Evolutionary conservation across 2,113 vertebrate genomes (phyloP), one percentile per base, ranked within the genome.

Genomic region (Canis aureus): DNA sequence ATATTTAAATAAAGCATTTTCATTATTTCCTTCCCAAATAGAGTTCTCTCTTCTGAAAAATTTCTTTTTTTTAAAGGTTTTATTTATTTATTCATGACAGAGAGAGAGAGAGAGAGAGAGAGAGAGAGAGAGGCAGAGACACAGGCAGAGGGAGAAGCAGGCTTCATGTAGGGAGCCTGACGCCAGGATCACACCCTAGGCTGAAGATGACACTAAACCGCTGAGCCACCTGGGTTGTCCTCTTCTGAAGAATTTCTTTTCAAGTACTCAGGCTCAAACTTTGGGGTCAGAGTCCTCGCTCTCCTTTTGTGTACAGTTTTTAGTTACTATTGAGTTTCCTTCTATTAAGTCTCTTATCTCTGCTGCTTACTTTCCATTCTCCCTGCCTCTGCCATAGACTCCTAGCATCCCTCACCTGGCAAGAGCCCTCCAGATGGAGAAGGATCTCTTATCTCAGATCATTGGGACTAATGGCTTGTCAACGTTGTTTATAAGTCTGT

Each of bases 1-100:
- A 88, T 71, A 60, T 92, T 96, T 74, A 88, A 82, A 91, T 66
- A 27, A 60, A 82, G 17, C 32, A 2, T 88, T 91, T 89, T 93
- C 22, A 66, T 90, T 27, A 59, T 84, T 78, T 15, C 2, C 11
- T 94, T 78, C 16, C 12, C 60, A 55, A 86, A 67, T 11, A 29
- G 25, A 51, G 2, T 49, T 11, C 57, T 89, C 27, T 43, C 11
- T 87, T 90, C 49, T 78, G 32, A 59, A 73, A 13, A 85, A n/a
- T 67, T 59, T 25, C 11, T 87, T 89, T 79, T 43, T 43, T 43
- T 43, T 43, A 43, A 43, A 43, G 43, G 6, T 43, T 43, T 43
- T 43, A 43, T 43, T 43, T 43, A 43, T 43, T 43, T 43, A 43
- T 43, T 43, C 43, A 43, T 43, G 43, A 43, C 43, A 43, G 4